A percentile compares a stretch with the other conserved stretches of the same genome.
These are phyloP conservation scores for Zaprionus obscuricornis DNA, from an alignment of 2,888 invertebrate species.

Conservation along the genomic window DNA sequence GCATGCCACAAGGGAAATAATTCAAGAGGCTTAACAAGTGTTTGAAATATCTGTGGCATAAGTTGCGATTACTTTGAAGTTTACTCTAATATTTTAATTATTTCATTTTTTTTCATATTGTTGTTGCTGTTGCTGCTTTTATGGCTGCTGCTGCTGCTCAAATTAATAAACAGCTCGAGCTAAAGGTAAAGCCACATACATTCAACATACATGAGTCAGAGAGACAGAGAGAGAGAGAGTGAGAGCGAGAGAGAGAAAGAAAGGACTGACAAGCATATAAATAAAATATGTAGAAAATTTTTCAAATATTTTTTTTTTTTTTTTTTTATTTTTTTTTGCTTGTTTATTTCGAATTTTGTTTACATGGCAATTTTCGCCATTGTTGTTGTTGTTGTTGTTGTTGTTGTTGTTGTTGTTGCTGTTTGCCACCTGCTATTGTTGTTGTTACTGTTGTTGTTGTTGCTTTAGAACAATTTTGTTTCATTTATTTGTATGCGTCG, in stretches of 20 bases:
- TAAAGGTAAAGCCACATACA: no score
- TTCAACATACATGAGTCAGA: no score
- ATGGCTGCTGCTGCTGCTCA: no score
- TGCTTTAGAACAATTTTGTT: constrained; percentile 15
- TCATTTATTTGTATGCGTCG: constrained; percentile 28
- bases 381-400: constrained; percentile 5
- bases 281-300: neutral
- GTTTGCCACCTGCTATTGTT: constrained; percentile 6
- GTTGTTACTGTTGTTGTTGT: constrained; percentile 4
- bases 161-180: constrained; percentile 13
- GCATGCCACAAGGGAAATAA: no score
- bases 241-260: neutral
- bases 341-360: constrained; percentile 24
- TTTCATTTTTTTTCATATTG: neutral
- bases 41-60: no score
- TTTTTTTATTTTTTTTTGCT: neutral
- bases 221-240: neutral
- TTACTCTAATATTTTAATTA: constrained; percentile 28
- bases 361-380: constrained; percentile 10
- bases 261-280: neutral
- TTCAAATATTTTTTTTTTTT: neutral
- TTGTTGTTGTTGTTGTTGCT: constrained; percentile 10
- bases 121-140: no score
- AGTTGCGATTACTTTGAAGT: constrained; percentile 23
- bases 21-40: no score